These are phyloP conservation scores for Mobula birostris DNA, from an alignment of 2,113 vertebrate genomes.

Conservation along the genomic window DNA sequence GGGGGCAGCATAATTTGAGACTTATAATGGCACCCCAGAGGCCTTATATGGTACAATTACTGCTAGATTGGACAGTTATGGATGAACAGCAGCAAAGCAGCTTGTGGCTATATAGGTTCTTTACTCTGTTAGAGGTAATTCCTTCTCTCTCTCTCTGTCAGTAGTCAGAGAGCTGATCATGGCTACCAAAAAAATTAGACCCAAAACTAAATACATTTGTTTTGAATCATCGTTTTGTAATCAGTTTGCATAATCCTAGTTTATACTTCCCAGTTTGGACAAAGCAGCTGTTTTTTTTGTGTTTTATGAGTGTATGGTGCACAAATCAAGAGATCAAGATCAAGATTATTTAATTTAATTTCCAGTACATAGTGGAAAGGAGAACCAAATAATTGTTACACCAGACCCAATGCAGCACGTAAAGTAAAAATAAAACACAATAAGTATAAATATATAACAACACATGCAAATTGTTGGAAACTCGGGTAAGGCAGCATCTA, in stretches of 20 bases:
- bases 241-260: background rate
- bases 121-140: background rate
- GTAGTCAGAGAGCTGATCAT: background rate
- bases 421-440: too few species aligned
- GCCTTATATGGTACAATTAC: background rate
- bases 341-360: too few species aligned
- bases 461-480: too few species aligned
- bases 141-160: background rate
- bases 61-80: constrained; percentile 34
- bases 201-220: background rate
- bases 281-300: background rate
- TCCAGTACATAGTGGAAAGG: too few species aligned
- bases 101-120: background rate
- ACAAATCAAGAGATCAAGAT: too few species aligned
- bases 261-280: too few species aligned
- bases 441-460: too few species aligned
- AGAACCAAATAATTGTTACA: too few species aligned
- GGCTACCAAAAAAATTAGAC: background rate
- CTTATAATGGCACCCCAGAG: constrained; percentile 11
- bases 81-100: constrained; percentile 24
- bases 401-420: too few species aligned
- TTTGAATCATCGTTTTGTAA: background rate
- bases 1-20: background rate
- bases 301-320: too few species aligned
- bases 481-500: too few species aligned